Conservation (phyloP, 30 jellyfish, hydroid and myxozoan genomes). For the Rhopilema esculentum region DNA sequence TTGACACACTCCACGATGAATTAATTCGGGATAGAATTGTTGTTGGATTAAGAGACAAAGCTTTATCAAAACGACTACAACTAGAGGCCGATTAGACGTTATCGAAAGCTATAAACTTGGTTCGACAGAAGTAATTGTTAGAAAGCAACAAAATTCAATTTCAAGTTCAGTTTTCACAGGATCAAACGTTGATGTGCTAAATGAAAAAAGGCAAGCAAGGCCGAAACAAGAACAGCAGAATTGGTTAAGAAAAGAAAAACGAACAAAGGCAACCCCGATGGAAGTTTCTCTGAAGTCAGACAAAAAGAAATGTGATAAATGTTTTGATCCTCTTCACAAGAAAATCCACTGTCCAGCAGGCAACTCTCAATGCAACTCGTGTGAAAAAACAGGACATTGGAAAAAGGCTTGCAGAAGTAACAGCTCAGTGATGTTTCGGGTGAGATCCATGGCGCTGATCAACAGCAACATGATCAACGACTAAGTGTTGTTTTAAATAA, state of each 20-base stretch:
- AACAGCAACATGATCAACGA: slow-evolving; percentile 58
- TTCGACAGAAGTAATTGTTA: slow-evolving; percentile 36
- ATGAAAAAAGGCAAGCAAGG: neutral
- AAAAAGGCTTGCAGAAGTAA: slow-evolving; percentile 36
- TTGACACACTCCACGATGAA: slow-evolving; percentile 34
- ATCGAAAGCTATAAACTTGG: slow-evolving; percentile 22
- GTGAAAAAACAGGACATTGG: slow-evolving; percentile 42
- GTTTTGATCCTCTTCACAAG: slow-evolving; percentile 18
- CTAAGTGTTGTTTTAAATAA: slow-evolving; percentile 46
- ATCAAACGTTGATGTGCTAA: slow-evolving; percentile 4
- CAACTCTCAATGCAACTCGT: slow-evolving; percentile 16
- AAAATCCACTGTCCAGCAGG: slow-evolving; percentile 33
- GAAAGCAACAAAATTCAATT: slow-evolving; percentile 30
- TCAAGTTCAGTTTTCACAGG: slow-evolving; percentile 8
- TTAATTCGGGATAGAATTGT: slow-evolving; percentile 38
- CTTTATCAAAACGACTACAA: too few relatives aligned
- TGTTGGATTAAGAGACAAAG: slow-evolving; percentile 49
- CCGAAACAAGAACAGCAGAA: neutral
- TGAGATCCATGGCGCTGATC: slow-evolving; percentile 54
- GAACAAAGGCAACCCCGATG: slow-evolving; percentile 23
- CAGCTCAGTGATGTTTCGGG: slow-evolving; percentile 15
- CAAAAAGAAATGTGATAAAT: slow-evolving; percentile 6
- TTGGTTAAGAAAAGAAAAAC: slow-evolving; percentile 17
- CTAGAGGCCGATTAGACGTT: too few relatives aligned
- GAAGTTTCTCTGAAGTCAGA: slow-evolving; percentile 20